phyloP scores from a whole-genome alignment of 2,888 invertebrate species.

The Cynaeus angustus region DNA sequence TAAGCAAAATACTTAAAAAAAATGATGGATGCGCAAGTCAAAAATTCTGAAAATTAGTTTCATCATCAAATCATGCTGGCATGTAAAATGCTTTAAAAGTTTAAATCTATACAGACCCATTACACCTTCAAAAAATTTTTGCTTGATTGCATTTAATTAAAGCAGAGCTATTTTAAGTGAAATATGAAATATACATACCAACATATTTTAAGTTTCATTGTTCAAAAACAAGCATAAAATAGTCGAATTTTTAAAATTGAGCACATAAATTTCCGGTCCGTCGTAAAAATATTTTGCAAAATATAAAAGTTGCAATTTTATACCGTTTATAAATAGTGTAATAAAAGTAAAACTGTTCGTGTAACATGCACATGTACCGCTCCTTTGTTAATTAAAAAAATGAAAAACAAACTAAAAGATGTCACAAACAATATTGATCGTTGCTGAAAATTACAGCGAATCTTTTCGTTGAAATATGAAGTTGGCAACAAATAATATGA shows the following conservation, averaged over 20 bases:
- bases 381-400: slow-evolving; percentile 29
- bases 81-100: too few relatives aligned
- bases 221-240: not conserved
- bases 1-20: too few relatives aligned
- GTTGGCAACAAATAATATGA: slow-evolving; percentile 5
- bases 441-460: slow-evolving; percentile 12
- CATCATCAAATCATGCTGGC: too few relatives aligned
- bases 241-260: slow-evolving; percentile 19
- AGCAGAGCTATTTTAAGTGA: too few relatives aligned
- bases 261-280: slow-evolving; percentile 4
- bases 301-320: slow-evolving; percentile 32
- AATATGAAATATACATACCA: too few relatives aligned
- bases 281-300: slow-evolving; percentile 40
- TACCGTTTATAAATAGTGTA: slow-evolving; percentile 30
- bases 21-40: too few relatives aligned
- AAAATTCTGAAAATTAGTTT: too few relatives aligned
- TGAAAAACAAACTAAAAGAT: slow-evolving; percentile 6
- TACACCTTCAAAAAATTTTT: too few relatives aligned
- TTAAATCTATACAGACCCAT: too few relatives aligned
- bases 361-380: slow-evolving; percentile 20
- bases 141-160: too few relatives aligned
- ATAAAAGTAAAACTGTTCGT: slow-evolving; percentile 25
- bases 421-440: slow-evolving; percentile 9
- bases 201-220: too few relatives aligned
- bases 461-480: slow-evolving; percentile 3